Conservation (phyloP, 2,113 vertebrate species). For the Cebidichthys violaceus region DNA sequence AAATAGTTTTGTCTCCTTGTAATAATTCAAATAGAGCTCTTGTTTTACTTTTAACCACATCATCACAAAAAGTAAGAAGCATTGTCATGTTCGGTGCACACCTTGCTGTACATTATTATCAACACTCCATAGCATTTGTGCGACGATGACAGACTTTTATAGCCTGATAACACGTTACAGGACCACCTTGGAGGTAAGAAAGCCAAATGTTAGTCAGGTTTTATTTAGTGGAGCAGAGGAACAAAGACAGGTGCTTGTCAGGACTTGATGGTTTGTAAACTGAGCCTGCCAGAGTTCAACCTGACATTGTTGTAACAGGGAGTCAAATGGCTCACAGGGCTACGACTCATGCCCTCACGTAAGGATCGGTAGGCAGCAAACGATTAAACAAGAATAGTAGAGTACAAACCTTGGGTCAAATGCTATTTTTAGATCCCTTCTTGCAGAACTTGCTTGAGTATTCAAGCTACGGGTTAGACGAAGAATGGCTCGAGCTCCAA, state of each 20-base stretch:
- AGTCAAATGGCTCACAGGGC: slow-evolving; percentile 38
- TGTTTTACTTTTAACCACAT: background rate
- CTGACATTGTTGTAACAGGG: slow-evolving; percentile 33
- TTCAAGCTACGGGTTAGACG: background rate
- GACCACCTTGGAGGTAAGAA: slow-evolving; percentile 27
- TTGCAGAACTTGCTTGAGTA: background rate
- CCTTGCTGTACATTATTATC: background rate
- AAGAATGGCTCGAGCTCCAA: background rate
- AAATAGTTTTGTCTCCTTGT: background rate
- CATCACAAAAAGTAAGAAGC: background rate
- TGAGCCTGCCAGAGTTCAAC: slow-evolving; percentile 38
- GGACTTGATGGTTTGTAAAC: slow-evolving; percentile 43
- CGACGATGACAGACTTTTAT: background rate
- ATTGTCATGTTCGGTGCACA: background rate
- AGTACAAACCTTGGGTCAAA: background rate
- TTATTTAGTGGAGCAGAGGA: slow-evolving; percentile 50
- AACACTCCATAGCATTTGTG: background rate
- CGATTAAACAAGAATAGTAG: slow-evolving; percentile 26
- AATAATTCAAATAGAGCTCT: background rate
- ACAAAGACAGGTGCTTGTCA: slow-evolving; percentile 56
- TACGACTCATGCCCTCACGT: slow-evolving; percentile 8
- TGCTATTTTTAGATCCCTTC: slow-evolving; percentile 6
- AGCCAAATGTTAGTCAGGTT: slow-evolving; percentile 39
- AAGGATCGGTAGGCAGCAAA: slow-evolving; percentile 11
- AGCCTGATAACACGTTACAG: background rate